Conservation (phyloP, 2,888 invertebrate genomes). For the Drosophila fungiperda region DNA sequence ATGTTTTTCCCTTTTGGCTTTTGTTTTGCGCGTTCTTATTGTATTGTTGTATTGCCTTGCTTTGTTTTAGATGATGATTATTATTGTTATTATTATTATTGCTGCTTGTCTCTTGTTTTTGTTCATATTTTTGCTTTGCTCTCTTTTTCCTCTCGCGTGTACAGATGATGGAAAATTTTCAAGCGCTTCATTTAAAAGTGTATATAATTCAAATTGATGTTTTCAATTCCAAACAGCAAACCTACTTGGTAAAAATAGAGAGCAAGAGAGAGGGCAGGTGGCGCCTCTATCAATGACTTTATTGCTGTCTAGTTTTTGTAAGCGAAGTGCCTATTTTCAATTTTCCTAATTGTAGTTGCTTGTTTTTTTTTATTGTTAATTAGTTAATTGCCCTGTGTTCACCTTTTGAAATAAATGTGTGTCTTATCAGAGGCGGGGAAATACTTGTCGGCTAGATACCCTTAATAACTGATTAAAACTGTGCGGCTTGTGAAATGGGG, state of each 20-base stretch:
- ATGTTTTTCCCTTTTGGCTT: slow-evolving; percentile 52
- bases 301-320: slow-evolving; percentile 29
- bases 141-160: slow-evolving; percentile 53
- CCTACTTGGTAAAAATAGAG: background rate
- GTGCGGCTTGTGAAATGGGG: slow-evolving; percentile 19
- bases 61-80: slow-evolving; percentile 51
- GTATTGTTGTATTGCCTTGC: slow-evolving; percentile 21
- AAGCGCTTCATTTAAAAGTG: slow-evolving; percentile 61
- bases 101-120: slow-evolving; percentile 30
- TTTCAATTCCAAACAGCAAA: slow-evolving; percentile 44
- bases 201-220: slow-evolving; percentile 72
- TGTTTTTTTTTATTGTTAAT: slow-evolving; percentile 17
- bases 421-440: slow-evolving; percentile 7
- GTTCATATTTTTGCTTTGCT: slow-evolving; percentile 19
- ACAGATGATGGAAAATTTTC: slow-evolving; percentile 78
- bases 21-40: slow-evolving; percentile 36
- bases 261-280: slow-evolving; percentile 20
- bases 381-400: slow-evolving; percentile 44
- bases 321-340: slow-evolving; percentile 20
- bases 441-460: slow-evolving; percentile 11
- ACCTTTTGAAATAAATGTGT: slow-evolving; percentile 23
- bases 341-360: slow-evolving; percentile 16
- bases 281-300: slow-evolving; percentile 61
- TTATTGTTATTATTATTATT: slow-evolving; percentile 29
- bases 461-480: slow-evolving; percentile 16